Evolutionary conservation across 92 coral and sea anemone species (phyloP).

Genomic region (Zoanthus gigantus): DNA sequence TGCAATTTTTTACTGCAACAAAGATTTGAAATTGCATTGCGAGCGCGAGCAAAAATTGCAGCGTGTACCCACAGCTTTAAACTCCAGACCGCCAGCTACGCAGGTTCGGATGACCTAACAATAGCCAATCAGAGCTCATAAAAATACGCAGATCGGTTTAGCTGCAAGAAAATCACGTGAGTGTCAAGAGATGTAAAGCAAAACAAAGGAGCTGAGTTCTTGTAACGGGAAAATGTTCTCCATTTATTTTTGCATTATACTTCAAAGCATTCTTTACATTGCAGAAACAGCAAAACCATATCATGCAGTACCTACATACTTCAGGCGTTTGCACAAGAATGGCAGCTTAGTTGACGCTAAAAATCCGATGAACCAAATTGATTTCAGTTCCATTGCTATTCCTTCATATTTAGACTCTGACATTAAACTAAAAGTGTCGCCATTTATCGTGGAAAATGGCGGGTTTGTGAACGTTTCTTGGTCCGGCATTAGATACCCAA

Average conservation of each 20-base stretch:
- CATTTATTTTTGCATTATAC: neutral
- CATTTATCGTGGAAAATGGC: slow-evolving; percentile 74
- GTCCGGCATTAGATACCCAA: slow-evolving; percentile 68
- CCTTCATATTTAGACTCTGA: slow-evolving; percentile 17
- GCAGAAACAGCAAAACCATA: slow-evolving; percentile 43
- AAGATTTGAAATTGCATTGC: too few relatives aligned
- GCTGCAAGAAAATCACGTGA: neutral
- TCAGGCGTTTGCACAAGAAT: slow-evolving; percentile 62
- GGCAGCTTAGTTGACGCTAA: slow-evolving; percentile 67
- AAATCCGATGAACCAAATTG: slow-evolving; percentile 62
- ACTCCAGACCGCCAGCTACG: too few relatives aligned
- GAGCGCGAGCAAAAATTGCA: too few relatives aligned
- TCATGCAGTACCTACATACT: slow-evolving; percentile 70
- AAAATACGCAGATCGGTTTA: too few relatives aligned
- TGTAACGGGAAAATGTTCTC: neutral
- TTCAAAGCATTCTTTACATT: neutral
- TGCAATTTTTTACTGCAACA: too few relatives aligned
- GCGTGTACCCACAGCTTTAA: too few relatives aligned
- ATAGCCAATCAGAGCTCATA: too few relatives aligned
- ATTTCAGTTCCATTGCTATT: slow-evolving; percentile 49
- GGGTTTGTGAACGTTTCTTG: slow-evolving; percentile 77
- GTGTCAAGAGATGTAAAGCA: neutral
- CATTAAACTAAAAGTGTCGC: slow-evolving; percentile 54
- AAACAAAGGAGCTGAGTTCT: neutral
- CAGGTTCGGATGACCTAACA: too few relatives aligned